Conservation (phyloP, 2,113 vertebrate genomes). For the Ptychochromis oligacanthus region DNA sequence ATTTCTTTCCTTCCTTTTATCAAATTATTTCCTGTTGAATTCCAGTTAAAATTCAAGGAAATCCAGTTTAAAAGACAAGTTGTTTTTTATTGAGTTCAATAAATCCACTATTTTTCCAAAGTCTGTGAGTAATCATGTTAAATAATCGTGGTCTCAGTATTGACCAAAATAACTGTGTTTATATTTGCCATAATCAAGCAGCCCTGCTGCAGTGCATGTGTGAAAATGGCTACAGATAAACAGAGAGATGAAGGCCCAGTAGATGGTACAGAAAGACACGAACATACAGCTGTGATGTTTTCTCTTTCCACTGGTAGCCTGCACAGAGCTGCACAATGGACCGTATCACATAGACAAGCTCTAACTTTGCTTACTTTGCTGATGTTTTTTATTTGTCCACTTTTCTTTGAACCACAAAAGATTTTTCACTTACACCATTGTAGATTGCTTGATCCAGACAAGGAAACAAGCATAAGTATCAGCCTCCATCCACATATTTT, state of each 20-base stretch:
- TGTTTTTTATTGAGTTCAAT: not conserved
- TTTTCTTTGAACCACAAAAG: not conserved
- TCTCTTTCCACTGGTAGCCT: not conserved
- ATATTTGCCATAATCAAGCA: not conserved
- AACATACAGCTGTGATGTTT: not conserved
- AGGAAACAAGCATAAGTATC: not conserved
- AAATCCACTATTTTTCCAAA: not conserved
- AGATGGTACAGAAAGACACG: not conserved
- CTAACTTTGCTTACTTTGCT: not conserved
- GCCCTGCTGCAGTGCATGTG: not conserved
- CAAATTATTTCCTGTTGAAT: not conserved
- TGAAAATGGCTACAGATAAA: not conserved
- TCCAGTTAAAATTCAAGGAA: fast-evolving
- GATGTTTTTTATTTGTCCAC: not conserved
- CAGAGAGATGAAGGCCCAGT: not conserved
- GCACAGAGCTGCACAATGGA: not conserved
- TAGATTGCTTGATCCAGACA: fast-evolving
- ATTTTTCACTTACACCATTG: not conserved
- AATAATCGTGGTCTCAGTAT: not conserved
- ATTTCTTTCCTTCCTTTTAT: not conserved
- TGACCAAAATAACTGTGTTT: slow-evolving; percentile 1
- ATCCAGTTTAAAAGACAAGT: not conserved
- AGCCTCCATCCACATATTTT: not conserved
- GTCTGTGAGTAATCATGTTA: not conserved
- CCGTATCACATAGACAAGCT: not conserved